Conservation (phyloP, 2,888 invertebrate genomes). For the Micoletzkya japonica region DNA sequence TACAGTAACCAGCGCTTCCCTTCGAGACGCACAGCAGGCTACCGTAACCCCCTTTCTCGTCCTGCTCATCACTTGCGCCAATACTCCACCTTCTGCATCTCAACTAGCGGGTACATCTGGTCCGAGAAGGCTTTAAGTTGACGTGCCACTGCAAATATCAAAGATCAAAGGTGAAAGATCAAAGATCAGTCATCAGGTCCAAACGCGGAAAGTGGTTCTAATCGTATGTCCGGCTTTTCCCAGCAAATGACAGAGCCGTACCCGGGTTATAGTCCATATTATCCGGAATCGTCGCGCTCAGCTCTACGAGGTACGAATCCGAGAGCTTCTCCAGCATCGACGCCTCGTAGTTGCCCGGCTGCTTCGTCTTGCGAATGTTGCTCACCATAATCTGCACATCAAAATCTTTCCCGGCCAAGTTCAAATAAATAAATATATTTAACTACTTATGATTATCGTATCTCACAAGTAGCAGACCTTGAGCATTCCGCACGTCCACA, state of each 20-base stretch:
- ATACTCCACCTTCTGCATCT: slow-evolving; percentile 50
- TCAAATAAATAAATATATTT: no score
- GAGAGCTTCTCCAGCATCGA: slow-evolving; percentile 23
- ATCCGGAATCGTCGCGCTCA: slow-evolving; percentile 43
- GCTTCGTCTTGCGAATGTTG: slow-evolving; percentile 32
- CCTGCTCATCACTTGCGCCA: slow-evolving; percentile 34
- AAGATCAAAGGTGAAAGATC: no score
- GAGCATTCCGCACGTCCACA: slow-evolving; percentile 44
- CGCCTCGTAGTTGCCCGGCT: slow-evolving; percentile 12
- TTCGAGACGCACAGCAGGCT: no score
- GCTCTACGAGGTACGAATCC: slow-evolving; percentile 41
- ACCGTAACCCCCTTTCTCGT: no score
- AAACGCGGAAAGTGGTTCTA: no score
- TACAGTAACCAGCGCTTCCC: no score
- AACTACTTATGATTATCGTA: no score
- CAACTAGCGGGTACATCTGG: slow-evolving; percentile 43
- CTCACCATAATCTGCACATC: slow-evolving; percentile 31
- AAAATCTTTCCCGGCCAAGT: no score
- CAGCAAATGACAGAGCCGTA: no score
- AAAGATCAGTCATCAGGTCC: no score
- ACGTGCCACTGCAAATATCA: slow-evolving; percentile 33
- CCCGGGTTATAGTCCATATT: slow-evolving; percentile 40
- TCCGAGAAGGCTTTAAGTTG: slow-evolving; percentile 42
- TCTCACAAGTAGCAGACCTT: no score
- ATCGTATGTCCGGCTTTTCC: no score